Conservation (phyloP, 2,888 invertebrate species). For the Busseola fusca region DNA sequence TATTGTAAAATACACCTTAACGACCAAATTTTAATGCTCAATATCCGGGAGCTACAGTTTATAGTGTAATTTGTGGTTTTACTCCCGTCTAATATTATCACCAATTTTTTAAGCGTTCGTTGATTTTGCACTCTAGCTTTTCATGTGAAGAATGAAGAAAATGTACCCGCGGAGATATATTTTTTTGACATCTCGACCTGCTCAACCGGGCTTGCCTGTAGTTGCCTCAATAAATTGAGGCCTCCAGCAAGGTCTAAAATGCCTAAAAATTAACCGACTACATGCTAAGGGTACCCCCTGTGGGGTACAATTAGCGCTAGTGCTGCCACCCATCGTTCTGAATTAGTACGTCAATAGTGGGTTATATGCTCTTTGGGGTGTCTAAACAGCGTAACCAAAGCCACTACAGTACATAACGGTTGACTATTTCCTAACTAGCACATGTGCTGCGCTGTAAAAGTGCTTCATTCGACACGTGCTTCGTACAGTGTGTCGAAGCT, state of each 20-base stretch:
- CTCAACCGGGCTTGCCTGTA: no score
- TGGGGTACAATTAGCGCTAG: no score
- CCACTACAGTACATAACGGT: background rate
- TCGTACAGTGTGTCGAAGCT: background rate
- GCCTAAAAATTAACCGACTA: no score
- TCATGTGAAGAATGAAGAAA: background rate
- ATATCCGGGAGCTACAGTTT: slow-evolving; percentile 16
- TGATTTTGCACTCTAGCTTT: slow-evolving; percentile 9
- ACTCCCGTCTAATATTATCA: slow-evolving; percentile 16
- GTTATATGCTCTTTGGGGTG: no score
- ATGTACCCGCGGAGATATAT: background rate
- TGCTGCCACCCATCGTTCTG: background rate
- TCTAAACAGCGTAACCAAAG: background rate
- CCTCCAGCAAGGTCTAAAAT: no score
- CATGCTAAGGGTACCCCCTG: no score
- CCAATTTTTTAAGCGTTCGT: slow-evolving; percentile 3
- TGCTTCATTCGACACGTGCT: background rate
- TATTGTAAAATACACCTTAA: slow-evolving; percentile 19
- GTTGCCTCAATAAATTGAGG: no score
- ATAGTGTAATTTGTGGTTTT: slow-evolving; percentile 31
- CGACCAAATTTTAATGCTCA: slow-evolving; percentile 13
- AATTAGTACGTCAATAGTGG: slow-evolving; percentile 9
- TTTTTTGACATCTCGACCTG: no score
- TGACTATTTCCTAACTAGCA: slow-evolving; percentile 3
- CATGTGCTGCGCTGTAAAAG: slow-evolving; percentile 15